Evolutionary conservation across 1,140 invertebrate genomes (phyloP).

Genomic region (Papilio aristodemus): DNA sequence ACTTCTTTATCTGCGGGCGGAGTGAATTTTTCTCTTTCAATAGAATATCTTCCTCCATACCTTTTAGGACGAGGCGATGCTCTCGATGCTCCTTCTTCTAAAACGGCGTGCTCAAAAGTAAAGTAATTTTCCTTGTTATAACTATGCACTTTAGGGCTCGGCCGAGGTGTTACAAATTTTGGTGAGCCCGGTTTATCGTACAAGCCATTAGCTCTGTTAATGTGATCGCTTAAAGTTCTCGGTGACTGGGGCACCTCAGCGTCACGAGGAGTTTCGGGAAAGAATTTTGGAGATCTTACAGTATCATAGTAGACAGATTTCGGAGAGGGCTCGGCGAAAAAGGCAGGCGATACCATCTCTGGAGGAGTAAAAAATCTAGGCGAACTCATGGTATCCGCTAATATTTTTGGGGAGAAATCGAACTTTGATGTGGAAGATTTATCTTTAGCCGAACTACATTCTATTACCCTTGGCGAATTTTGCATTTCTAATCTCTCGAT

Average conservation of each 20-base stretch:
- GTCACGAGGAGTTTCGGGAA: conserved; percentile 68
- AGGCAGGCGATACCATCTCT: conserved; percentile 71
- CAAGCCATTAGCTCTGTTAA: conserved; percentile 67
- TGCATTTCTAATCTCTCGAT: conserved; percentile 71
- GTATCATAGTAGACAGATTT: conserved; percentile 74
- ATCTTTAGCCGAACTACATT: conserved; percentile 72
- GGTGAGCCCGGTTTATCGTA: conserved; percentile 71
- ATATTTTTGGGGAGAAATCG: conserved; percentile 70
- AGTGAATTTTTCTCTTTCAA: conserved; percentile 69
- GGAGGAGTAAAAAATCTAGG: conserved; percentile 74
- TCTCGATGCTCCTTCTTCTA: conserved; percentile 50
- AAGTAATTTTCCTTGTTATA: conserved; percentile 77
- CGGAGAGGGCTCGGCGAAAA: conserved; percentile 71
- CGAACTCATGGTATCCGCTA: conserved; percentile 62
- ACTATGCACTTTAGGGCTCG: conserved; percentile 71
- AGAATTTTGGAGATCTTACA: conserved; percentile 71
- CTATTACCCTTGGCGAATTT: conserved; percentile 67
- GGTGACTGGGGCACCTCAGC: conserved; percentile 68
- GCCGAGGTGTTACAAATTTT: conserved; percentile 61
- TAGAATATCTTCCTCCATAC: conserved; percentile 69
- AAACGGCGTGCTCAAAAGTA: conserved; percentile 61
- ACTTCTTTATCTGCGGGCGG: conserved; percentile 69
- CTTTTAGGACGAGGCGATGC: conserved; percentile 57
- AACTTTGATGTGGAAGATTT: conserved; percentile 70
- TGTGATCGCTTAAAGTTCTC: conserved; percentile 62